Percentiles rank a stretch among this genome's conserved stretches.
Conservation (phyloP, 2,888 invertebrate species). For the Drosophila silvestris region DNA sequence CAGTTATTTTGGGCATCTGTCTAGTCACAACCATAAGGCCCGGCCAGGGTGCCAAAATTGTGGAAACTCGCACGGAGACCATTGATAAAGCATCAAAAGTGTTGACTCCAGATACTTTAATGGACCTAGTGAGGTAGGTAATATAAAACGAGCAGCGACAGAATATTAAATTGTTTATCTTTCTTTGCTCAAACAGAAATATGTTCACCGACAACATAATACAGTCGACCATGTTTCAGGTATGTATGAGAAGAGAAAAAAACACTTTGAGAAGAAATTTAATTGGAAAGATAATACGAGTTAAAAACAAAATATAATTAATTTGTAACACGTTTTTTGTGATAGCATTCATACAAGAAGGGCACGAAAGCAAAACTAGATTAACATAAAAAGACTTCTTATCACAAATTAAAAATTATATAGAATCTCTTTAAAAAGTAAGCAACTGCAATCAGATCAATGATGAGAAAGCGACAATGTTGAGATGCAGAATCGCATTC, state of each 20-base stretch:
- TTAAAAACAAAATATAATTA: neutral
- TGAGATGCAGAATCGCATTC: neutral
- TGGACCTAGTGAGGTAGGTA: slow-evolving; percentile 94
- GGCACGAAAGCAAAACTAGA: neutral
- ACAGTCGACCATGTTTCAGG: slow-evolving; percentile 93
- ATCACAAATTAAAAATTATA: neutral
- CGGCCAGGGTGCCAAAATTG: slow-evolving; percentile 87
- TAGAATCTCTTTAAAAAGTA: neutral
- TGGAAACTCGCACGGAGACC: slow-evolving; percentile 85
- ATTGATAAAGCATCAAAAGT: slow-evolving; percentile 87
- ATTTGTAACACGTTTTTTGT: neutral
- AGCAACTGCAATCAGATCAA: neutral
- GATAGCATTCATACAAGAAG: neutral
- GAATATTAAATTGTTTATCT: neutral
- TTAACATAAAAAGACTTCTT: neutral
- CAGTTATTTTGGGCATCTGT: slow-evolving; percentile 95
- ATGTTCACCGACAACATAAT: slow-evolving; percentile 96
- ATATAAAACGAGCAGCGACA: neutral
- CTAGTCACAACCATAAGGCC: slow-evolving; percentile 95
- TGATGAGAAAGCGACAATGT: neutral
- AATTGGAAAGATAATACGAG: neutral
- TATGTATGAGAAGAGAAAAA: slow-evolving; percentile 79
- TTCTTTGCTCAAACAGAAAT: slow-evolving; percentile 88
- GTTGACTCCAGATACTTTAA: slow-evolving; percentile 94
- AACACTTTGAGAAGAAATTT: neutral